A percentile compares a stretch with the other conserved stretches of the same genome.
These are phyloP conservation scores for Cavia porcellus DNA, from an alignment of 2,113 vertebrate genomes.

Conservation along the genomic window DNA sequence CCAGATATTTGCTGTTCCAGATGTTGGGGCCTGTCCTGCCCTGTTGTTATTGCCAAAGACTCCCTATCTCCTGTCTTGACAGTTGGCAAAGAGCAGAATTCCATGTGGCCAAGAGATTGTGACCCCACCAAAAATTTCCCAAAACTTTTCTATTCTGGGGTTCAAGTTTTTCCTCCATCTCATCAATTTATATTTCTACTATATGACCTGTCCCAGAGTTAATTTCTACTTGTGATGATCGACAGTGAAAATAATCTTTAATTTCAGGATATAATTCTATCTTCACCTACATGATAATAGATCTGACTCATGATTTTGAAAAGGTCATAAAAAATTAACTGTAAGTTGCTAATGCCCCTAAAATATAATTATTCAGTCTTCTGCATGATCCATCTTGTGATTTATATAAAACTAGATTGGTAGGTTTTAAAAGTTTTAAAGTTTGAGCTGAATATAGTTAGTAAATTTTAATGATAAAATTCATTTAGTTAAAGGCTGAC, in stretches of 20 bases:
- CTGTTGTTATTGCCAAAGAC: background rate
- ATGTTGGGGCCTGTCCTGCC: background rate
- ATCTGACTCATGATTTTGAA: background rate
- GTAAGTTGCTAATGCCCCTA: background rate
- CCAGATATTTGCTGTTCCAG: background rate
- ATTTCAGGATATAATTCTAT: background rate
- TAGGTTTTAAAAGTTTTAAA: conserved; percentile 38
- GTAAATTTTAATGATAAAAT: background rate
- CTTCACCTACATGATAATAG: background rate
- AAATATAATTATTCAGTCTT: background rate
- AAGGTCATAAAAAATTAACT: conserved; percentile 8
- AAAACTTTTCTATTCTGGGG: background rate
- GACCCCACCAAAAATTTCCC: background rate
- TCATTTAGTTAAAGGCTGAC: conserved; percentile 47
- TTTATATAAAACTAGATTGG: background rate
- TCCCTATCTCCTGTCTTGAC: background rate
- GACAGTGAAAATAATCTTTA: background rate
- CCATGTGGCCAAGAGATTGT: background rate
- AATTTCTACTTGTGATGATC: background rate
- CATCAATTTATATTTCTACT: background rate
- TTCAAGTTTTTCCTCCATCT: background rate
- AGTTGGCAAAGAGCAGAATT: background rate
- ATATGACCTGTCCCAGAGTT: background rate
- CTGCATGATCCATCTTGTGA: background rate
- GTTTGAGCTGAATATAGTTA: conserved; percentile 30